Percentiles rank a stretch among this genome's conserved stretches.
These are phyloP conservation scores for Agonopterix arenella DNA, from an alignment of 2,888 invertebrate species.

Conservation along the genomic window DNA sequence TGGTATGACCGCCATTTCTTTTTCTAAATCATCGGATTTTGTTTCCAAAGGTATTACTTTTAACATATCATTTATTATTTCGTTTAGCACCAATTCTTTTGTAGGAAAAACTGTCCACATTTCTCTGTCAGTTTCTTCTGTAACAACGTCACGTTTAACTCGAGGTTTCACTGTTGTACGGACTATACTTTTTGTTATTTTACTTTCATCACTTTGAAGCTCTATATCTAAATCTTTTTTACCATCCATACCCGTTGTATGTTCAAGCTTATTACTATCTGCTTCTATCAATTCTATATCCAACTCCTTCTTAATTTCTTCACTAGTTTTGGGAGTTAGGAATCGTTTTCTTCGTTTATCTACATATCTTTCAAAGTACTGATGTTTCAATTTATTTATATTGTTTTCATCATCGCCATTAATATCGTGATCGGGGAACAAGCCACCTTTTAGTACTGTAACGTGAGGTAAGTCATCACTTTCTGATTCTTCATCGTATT, in stretches of 20 bases:
- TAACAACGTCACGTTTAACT: slow-evolving; percentile 39
- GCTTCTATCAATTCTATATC: slow-evolving; percentile 38
- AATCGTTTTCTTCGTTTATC: slow-evolving; percentile 63
- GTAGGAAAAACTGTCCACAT: slow-evolving; percentile 35
- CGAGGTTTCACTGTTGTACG: slow-evolving; percentile 31
- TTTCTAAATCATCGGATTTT: slow-evolving; percentile 22
- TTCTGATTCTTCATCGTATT: slow-evolving; percentile 47
- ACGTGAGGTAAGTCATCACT: slow-evolving; percentile 43
- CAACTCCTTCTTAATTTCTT: slow-evolving; percentile 34
- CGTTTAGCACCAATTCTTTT: slow-evolving; percentile 29
- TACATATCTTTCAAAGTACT: slow-evolving; percentile 63
- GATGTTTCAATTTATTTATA: slow-evolving; percentile 60
- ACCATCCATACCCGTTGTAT: slow-evolving; percentile 25
- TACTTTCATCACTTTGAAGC: slow-evolving; percentile 36
- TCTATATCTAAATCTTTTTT: slow-evolving; percentile 33
- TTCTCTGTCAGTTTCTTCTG: slow-evolving; percentile 42
- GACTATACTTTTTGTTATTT: slow-evolving; percentile 24
- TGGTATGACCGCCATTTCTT: slow-evolving; percentile 53
- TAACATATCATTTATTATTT: slow-evolving; percentile 37
- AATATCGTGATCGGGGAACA: slow-evolving; percentile 43
- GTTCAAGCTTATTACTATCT: slow-evolving; percentile 25
- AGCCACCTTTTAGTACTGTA: slow-evolving; percentile 64
- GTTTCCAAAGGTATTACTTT: slow-evolving; percentile 54
- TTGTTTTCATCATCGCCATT: slow-evolving; percentile 34
- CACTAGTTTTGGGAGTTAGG: slow-evolving; percentile 38